Conservation (phyloP, 2,113 vertebrate genomes). For the Haplotaxodon microlepis region DNA sequence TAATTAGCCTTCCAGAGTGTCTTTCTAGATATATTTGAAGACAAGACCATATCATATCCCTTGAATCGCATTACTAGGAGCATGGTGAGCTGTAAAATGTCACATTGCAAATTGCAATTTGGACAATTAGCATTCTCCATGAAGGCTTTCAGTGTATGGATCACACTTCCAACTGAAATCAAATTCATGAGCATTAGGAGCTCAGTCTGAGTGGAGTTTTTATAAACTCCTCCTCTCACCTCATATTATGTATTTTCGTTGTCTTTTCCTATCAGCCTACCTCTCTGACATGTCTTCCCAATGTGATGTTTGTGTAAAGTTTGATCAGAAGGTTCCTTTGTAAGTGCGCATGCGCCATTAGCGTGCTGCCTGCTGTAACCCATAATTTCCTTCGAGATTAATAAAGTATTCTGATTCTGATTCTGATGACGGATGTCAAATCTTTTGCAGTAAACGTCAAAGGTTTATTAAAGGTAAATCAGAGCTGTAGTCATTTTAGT, state of each 20-base stretch:
- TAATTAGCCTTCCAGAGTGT: background rate
- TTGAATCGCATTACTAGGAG: background rate
- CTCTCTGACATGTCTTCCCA: background rate
- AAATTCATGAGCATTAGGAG: background rate
- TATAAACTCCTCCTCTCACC: background rate
- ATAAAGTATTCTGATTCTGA: background rate
- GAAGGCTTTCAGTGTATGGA: background rate
- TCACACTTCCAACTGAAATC: background rate
- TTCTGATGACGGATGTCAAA: background rate
- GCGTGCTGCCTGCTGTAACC: background rate
- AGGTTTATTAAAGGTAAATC: background rate
- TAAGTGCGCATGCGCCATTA: background rate
- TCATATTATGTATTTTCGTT: background rate
- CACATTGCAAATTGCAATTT: background rate
- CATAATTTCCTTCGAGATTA: background rate
- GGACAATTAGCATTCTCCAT: background rate
- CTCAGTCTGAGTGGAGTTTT: background rate
- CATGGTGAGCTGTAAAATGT: background rate
- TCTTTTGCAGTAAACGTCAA: background rate
- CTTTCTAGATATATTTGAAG: background rate
- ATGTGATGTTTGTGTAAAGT: background rate
- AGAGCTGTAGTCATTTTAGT: background rate
- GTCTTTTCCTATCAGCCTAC: background rate
- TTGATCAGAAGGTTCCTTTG: background rate
- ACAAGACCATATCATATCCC: background rate